Evolutionary conservation across 2,797 vertebrate genomes (phyloP).

Genomic region (Bryconaethiops microstoma): DNA sequence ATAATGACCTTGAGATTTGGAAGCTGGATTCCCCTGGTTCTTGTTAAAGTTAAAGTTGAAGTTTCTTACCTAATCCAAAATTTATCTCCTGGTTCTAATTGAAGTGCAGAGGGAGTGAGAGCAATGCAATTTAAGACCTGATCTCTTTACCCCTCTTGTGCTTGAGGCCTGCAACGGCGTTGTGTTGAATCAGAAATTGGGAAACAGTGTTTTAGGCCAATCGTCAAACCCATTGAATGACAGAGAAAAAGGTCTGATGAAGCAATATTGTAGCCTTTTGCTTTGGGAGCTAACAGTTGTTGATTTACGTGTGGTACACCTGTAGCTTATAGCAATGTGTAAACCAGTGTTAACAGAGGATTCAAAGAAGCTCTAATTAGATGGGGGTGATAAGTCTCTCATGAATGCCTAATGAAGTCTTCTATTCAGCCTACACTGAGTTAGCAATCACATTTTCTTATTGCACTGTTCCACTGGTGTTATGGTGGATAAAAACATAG

Average conservation of each 20-base stretch:
- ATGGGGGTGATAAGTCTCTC: conserved; percentile 10
- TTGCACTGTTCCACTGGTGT: background rate
- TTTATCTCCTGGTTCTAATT: conserved; percentile 46
- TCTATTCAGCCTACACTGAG: background rate
- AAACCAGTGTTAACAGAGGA: background rate
- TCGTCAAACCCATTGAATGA: conserved; percentile 5
- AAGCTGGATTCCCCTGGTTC: conserved; percentile 14
- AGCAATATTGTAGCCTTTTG: background rate
- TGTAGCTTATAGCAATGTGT: conserved; percentile 6
- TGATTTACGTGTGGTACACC: conserved; percentile 5
- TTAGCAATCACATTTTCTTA: background rate
- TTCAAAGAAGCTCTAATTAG: conserved; percentile 1
- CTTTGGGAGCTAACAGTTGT: background rate
- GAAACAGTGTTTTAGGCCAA: conserved; percentile 13
- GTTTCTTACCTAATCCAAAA: conserved; percentile 46
- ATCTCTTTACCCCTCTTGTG: conserved; percentile 35
- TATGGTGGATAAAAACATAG: background rate
- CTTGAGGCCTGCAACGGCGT: conserved; percentile 4
- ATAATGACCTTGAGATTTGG: conserved; percentile 20
- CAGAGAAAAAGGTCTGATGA: conserved; percentile 8
- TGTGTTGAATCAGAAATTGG: conserved; percentile 20
- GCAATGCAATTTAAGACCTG: conserved; percentile 39
- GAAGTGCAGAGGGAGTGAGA: conserved; percentile 33
- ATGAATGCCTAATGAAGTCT: conserved; percentile 11
- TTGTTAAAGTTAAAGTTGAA: conserved; percentile 20